These are phyloP conservation scores for Characodon lateralis DNA, from an alignment of 2,797 vertebrate species.

Conservation along the genomic window DNA sequence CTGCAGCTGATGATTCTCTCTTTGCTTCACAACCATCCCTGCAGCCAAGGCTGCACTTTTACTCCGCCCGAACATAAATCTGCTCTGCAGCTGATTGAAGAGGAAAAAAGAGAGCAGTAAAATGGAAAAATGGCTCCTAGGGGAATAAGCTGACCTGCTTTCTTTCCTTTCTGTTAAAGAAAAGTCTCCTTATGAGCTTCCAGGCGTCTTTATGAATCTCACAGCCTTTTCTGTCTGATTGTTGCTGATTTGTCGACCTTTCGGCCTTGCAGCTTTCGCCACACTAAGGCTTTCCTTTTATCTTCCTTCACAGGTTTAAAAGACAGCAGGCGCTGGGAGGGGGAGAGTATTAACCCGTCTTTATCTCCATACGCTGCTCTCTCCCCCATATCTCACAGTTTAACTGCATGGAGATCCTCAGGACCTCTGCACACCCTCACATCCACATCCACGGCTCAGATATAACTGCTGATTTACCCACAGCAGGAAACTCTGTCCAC, in stretches of 20 bases:
- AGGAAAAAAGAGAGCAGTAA: slow-evolving; percentile 30
- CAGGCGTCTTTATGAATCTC: neutral
- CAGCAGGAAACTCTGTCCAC: no score
- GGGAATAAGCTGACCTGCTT: slow-evolving; percentile 36
- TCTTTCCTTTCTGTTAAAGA: neutral
- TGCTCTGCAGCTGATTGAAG: slow-evolving; percentile 34
- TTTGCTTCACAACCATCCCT: neutral
- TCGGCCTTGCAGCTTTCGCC: neutral
- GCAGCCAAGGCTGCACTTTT: slow-evolving; percentile 8
- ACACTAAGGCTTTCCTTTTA: no score
- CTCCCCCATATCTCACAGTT: no score
- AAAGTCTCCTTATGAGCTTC: slow-evolving; percentile 9
- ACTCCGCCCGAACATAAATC: slow-evolving; percentile 31
- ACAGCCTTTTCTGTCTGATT: slow-evolving; percentile 9
- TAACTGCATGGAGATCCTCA: no score
- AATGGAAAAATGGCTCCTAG: slow-evolving; percentile 20
- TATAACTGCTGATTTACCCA: no score
- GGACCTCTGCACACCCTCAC: no score
- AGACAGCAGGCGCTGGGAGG: no score
- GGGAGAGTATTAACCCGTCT: no score
- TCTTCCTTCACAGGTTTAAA: no score
- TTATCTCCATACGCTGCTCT: no score
- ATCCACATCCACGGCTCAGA: no score
- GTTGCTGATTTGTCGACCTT: slow-evolving; percentile 16
- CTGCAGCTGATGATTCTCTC: neutral